phyloP scores from a whole-genome alignment of 1,140 invertebrate species.

The Heliothis virescens region DNA sequence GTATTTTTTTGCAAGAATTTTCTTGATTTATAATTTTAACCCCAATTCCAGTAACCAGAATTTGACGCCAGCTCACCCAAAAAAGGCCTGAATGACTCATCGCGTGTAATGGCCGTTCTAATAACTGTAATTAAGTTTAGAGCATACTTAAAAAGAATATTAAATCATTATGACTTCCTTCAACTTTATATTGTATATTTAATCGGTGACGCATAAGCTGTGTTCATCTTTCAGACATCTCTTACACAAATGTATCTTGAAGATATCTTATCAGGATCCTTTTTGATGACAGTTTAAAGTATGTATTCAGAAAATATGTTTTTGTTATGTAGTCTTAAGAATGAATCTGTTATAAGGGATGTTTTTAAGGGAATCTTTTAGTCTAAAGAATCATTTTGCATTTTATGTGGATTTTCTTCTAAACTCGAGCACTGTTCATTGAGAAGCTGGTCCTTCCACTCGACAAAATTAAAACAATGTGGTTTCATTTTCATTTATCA shows the following conservation, averaged over 20 bases:
- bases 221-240: not conserved
- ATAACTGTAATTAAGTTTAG: not conserved
- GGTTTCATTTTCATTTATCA: too few relatives aligned
- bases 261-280: not conserved
- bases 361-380: not conserved
- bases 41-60: too few relatives aligned
- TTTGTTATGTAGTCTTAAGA: not conserved
- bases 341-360: not conserved
- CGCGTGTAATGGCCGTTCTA: not conserved
- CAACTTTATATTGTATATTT: not conserved
- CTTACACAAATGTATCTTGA: constrained; percentile 1
- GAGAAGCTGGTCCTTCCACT: too few relatives aligned
- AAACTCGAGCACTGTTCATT: not conserved
- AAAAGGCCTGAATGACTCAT: too few relatives aligned
- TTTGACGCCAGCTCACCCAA: too few relatives aligned
- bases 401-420: not conserved
- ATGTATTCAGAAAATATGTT: not conserved
- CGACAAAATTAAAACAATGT: too few relatives aligned
- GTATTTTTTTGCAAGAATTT: not conserved
- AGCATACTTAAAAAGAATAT: not conserved
- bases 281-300: not conserved
- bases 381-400: not conserved
- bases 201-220: not conserved
- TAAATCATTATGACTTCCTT: not conserved
- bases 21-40: not conserved